A percentile compares a stretch with the other conserved stretches of the same genome.
phyloP scores from a whole-genome alignment of 2,797 vertebrate species.

The Pseudotriccus pelzelni region DNA sequence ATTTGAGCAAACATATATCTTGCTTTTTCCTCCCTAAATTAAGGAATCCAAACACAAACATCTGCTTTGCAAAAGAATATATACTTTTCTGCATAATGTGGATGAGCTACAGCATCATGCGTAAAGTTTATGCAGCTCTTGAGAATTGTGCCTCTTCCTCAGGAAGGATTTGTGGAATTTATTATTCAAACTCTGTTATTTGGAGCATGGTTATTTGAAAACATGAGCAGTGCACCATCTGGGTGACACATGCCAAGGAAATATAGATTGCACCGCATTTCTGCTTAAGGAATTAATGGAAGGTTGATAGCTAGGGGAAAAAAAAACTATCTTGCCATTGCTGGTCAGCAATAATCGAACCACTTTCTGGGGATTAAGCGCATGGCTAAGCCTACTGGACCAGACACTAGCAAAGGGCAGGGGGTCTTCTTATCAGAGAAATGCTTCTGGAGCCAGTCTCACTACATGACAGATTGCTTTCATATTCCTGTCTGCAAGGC shows the following conservation, averaged over 20 bases:
- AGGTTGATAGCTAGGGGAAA: constrained; percentile 83
- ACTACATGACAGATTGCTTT: constrained; percentile 96
- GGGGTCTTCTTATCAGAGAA: constrained; percentile 95
- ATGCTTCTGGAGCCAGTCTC: constrained; percentile 96
- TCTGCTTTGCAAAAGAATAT: constrained; percentile 49
- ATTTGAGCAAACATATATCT: constrained; percentile 46
- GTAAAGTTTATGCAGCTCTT: constrained; percentile 83
- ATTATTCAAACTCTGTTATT: constrained; percentile 87
- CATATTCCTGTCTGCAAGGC: constrained; percentile 89
- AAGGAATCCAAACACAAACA: constrained; percentile 46
- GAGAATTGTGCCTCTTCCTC: constrained; percentile 80
- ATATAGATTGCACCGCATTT: constrained; percentile 88
- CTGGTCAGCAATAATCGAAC: constrained; percentile 99
- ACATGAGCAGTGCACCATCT: constrained; percentile 83
- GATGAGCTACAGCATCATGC: constrained; percentile 78
- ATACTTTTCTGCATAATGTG: constrained; percentile 76
- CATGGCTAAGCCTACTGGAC: constrained; percentile 99
- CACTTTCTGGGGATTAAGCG: constrained; percentile 99
- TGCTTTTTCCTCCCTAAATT: constrained; percentile 30
- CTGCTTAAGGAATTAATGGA: constrained; percentile 88
- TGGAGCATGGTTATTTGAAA: constrained; percentile 85
- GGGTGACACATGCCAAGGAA: constrained; percentile 85
- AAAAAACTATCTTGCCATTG: constrained; percentile 90
- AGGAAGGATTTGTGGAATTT: constrained; percentile 83
- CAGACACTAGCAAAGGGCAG: constrained; percentile 92